Conservation (phyloP, 2,113 vertebrate species). For the Austrofundulus limnaeus region DNA sequence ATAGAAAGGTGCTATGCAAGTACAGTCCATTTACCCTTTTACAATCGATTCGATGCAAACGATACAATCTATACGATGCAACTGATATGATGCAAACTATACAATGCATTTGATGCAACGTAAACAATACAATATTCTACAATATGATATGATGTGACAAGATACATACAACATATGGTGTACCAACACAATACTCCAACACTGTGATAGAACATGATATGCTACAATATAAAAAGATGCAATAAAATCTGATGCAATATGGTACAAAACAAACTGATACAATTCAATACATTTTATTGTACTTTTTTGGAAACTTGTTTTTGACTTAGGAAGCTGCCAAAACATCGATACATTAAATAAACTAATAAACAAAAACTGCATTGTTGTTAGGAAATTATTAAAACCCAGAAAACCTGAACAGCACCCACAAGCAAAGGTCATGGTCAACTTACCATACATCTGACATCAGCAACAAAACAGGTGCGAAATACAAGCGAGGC, state of each 20-base stretch:
- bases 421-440: constrained; percentile 31
- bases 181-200: no score
- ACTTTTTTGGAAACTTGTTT: not conserved
- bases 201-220: not conserved
- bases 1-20: no score
- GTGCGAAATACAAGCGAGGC: constrained; percentile 31
- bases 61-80: no score
- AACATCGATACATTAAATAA: not conserved
- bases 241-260: not conserved
- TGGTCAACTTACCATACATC: constrained; percentile 63
- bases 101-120: no score
- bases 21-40: no score
- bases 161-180: no score
- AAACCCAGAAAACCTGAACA: constrained; percentile 8
- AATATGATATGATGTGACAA: no score
- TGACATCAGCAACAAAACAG: constrained; percentile 16
- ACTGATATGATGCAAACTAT: no score
- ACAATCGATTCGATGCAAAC: no score
- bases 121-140: no score
- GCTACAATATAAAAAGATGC: not conserved
- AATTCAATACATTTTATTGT: not conserved
- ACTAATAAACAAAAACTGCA: not conserved
- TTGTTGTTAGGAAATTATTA: not conserved
- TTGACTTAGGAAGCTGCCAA: not conserved
- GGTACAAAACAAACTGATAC: not conserved